Evolutionary conservation across 37 sponge, comb jelly and placozoan species (phyloP), one percentile per base, ranked within the genome.

Genomic region (Hormiphora californensis): DNA sequence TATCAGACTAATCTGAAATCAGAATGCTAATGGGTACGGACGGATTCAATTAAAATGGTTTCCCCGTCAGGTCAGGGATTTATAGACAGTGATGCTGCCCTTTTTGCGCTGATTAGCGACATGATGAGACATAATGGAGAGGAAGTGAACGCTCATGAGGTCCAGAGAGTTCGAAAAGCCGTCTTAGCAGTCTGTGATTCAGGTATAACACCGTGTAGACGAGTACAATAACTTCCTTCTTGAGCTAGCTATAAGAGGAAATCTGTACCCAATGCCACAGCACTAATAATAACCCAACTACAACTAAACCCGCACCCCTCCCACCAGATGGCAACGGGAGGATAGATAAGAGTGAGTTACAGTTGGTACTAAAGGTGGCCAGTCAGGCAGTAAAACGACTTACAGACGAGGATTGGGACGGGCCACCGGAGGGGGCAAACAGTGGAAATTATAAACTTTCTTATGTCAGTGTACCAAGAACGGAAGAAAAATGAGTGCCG

Each of bases 31-130:
- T n/a, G n/a, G n/a, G n/a, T n/a, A n/a, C n/a, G n/a, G n/a, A n/a
- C n/a, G n/a, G n/a, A n/a, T n/a, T n/a, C n/a, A n/a, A n/a, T n/a
- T n/a, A n/a, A n/a, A n/a, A n/a, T n/a, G n/a, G n/a, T n/a, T n/a
- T n/a, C n/a, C n/a, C n/a, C n/a, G n/a, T n/a, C n/a, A 1, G 35
- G 35, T 15, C 81, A 40, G 25, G 81, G 81, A n/a, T 73, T 73
- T 40, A 73, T 73, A 27, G 35, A 73, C 81, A 73, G 81, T 73
- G 81, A 73, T 11, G 40, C 81, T 11, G 81, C 81, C 21, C 81
- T 73, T 0, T 33, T 73, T 3, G 81, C 81, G n/a, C 81, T 73
- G 3, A 73, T 73, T 28, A 73, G 81, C 43, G 81, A 73, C 23
- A 39, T 73, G 46, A 73, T 73, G 81, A 21, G 81, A 15, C 41